Conservation (phyloP, 2,113 vertebrate genomes). For the Mesembrinibis cayennensis region DNA sequence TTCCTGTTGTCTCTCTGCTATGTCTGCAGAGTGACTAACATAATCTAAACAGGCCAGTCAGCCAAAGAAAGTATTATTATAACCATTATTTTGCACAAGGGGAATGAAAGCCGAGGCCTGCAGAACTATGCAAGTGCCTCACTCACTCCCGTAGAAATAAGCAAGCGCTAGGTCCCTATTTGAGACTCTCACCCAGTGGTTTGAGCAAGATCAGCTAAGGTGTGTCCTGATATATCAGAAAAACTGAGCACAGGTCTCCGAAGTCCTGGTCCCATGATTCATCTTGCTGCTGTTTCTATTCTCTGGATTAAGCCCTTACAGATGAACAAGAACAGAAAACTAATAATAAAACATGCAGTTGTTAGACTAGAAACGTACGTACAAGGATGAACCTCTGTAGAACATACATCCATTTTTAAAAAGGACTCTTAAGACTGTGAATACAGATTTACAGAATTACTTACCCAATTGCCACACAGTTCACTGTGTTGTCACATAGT, state of each 20-base stretch:
- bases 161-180: not conserved
- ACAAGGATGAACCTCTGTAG: not conserved
- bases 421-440: not conserved
- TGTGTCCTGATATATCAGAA: not conserved
- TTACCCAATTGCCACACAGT: not conserved
- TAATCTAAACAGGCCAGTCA: not conserved
- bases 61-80: constrained; percentile 15
- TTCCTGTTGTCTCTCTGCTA: not conserved
- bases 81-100: not conserved
- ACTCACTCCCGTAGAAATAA: not conserved
- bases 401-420: not conserved
- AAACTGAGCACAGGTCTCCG: not conserved
- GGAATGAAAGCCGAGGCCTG: not conserved
- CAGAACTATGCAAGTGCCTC: not conserved
- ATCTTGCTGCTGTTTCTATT: not conserved
- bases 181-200: not conserved
- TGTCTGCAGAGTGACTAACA: not conserved
- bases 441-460: not conserved
- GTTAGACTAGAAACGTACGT: not conserved
- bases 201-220: not conserved
- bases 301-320: not conserved
- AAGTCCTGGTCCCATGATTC: not conserved
- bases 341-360: not conserved
- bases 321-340: not conserved
- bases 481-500: not conserved